These are phyloP conservation scores for Holotrichia oblita DNA, from an alignment of 1,140 invertebrate genomes.

Conservation along the genomic window DNA sequence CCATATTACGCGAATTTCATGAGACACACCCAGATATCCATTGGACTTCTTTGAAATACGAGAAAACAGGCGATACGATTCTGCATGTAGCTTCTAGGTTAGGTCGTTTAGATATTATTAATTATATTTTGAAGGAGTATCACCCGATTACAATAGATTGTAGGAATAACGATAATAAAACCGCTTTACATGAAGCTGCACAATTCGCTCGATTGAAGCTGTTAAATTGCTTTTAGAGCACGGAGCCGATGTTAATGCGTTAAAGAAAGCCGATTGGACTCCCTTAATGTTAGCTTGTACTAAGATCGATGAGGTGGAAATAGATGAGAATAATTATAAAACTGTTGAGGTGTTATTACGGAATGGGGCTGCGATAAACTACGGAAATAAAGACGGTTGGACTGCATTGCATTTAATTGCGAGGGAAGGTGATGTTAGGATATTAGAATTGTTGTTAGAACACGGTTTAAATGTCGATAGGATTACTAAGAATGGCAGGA, in stretches of 20 bases:
- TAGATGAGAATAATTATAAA: conserved; percentile 50
- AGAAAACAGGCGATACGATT: conserved; percentile 55
- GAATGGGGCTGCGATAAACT: conserved; percentile 63
- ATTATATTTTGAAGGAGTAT: conserved; percentile 53
- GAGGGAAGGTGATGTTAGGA: conserved; percentile 66
- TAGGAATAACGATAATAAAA: conserved; percentile 56
- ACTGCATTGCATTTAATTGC: conserved; percentile 70
- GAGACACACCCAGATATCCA: conserved; percentile 43
- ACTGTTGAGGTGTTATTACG: conserved; percentile 65
- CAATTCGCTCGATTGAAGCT: conserved; percentile 96
- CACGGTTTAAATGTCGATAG: conserved; percentile 55
- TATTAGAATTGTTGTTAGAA: conserved; percentile 64
- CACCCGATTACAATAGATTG: conserved; percentile 48
- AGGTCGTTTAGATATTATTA: conserved; percentile 48
- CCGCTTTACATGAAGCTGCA: conserved; percentile 76
- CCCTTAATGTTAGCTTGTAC: conserved; percentile 79
- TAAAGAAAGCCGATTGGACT: conserved; percentile 79
- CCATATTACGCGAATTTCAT: conserved; percentile 42
- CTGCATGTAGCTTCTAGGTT: conserved; percentile 54
- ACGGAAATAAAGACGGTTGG: conserved; percentile 79
- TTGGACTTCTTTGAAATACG: conserved; percentile 47
- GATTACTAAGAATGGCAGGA: conserved; percentile 72
- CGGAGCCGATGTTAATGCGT: conserved; percentile 73
- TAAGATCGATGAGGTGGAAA: conserved; percentile 58
- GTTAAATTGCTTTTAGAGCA: conserved; percentile 90